Conservation (phyloP, 2,113 vertebrate species). For the Nothocercus nigrocapillus region DNA sequence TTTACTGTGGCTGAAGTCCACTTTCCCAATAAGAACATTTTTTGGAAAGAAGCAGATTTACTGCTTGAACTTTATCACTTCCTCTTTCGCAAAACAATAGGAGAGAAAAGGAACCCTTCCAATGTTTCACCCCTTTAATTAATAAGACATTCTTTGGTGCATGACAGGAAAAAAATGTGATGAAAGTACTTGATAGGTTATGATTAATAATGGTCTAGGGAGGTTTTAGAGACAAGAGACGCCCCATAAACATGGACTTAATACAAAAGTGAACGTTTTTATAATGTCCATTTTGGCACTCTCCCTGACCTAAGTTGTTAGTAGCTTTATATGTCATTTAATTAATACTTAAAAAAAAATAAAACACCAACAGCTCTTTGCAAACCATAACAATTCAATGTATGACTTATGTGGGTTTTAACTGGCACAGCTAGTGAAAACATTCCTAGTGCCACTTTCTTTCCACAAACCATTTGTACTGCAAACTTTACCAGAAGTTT, state of each 20-base stretch:
- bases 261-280: constrained; percentile 68
- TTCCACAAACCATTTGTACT: constrained; percentile 59
- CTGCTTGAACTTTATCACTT: constrained; percentile 52
- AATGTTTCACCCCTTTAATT: constrained; percentile 69
- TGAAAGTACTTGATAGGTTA: constrained; percentile 70
- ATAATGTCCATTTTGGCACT: constrained; percentile 72
- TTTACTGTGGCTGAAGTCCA: constrained; percentile 34
- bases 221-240: constrained; percentile 70
- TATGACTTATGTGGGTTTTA: constrained; percentile 60
- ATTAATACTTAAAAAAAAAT: constrained; percentile 55
- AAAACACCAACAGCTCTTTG: constrained; percentile 57
- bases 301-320: constrained; percentile 52
- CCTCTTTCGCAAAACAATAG: constrained; percentile 67
- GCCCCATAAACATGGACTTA: constrained; percentile 70
- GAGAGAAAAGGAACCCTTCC: constrained; percentile 52
- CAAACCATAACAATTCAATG: constrained; percentile 53
- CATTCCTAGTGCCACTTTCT: constrained; percentile 59
- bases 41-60: constrained; percentile 64
- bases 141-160: constrained; percentile 63
- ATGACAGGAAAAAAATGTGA: constrained; percentile 73
- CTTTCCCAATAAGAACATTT: constrained; percentile 49
- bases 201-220: constrained; percentile 70
- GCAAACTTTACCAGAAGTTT: constrained; percentile 59
- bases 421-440: constrained; percentile 61
- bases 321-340: constrained; percentile 68